Conservation (phyloP, 2,113 vertebrate genomes). For the Eulacestoma nigropectus region DNA sequence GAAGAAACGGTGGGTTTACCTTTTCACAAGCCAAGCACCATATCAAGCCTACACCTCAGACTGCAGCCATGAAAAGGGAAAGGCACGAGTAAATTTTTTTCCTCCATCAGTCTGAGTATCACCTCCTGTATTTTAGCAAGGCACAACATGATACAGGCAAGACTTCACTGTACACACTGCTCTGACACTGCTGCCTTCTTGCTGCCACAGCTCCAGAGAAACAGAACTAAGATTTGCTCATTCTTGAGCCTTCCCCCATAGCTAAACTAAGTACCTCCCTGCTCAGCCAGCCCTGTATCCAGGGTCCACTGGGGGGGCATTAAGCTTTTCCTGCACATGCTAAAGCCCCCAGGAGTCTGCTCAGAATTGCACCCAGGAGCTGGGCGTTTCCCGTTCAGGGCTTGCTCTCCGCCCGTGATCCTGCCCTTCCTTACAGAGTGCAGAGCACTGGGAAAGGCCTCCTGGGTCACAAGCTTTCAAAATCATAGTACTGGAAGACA, state of each 20-base stretch:
- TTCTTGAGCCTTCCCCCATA: background rate
- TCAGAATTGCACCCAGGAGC: background rate
- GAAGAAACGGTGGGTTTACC: background rate
- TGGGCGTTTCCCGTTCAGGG: fast-evolving
- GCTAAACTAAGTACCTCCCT: background rate
- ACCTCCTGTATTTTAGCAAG: background rate
- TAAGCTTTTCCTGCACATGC: background rate
- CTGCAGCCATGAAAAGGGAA: background rate
- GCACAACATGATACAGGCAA: fast-evolving
- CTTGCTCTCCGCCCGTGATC: background rate
- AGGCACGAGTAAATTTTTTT: background rate
- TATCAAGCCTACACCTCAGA: background rate
- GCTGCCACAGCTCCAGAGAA: background rate
- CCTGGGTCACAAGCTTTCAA: background rate
- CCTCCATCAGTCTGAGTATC: background rate
- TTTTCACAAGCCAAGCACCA: background rate
- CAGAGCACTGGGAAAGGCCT: background rate
- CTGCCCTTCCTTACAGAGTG: background rate
- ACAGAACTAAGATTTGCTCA: background rate
- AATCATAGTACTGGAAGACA: background rate
- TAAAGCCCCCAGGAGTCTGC: background rate
- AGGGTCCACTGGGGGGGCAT: background rate
- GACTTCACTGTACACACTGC: background rate
- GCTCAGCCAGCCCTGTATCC: background rate
- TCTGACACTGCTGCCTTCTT: background rate